Percentiles rank a stretch among this genome's conserved stretches.
Conservation (phyloP, 35 echinoderm and acorn worm genomes). For the Diadema setosum region DNA sequence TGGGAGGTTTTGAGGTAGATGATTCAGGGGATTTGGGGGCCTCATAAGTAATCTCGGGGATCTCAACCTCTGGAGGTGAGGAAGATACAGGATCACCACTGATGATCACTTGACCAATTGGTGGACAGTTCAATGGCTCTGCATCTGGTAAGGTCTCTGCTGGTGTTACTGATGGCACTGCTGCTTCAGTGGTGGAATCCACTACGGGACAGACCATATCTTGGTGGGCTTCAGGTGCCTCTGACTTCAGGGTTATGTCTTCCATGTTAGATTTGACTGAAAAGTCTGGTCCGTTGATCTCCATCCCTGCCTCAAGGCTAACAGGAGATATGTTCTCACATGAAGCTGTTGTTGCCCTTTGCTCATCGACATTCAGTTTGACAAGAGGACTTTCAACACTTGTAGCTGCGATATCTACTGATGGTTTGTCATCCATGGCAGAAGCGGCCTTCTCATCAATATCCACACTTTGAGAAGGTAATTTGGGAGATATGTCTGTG, state of each 20-base stretch:
- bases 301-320: neutral
- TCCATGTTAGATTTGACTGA: too few species aligned
- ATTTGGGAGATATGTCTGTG: too few species aligned
- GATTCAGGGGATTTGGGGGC: neutral
- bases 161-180: neutral
- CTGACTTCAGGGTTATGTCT: too few species aligned
- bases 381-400: too few species aligned
- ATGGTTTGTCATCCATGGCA: too few species aligned
- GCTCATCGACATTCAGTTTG: neutral
- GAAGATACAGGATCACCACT: too few species aligned
- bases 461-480: neutral
- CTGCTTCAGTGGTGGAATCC: neutral
- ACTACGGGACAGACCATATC: neutral
- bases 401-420: too few species aligned
- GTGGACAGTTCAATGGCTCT: neutral
- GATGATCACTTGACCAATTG: neutral
- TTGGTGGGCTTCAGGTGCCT: neutral
- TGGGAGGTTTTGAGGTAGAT: constrained; percentile 10
- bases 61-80: neutral
- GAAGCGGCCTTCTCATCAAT: neutral
- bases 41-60: neutral
- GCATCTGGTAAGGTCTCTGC: neutral
- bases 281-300: neutral
- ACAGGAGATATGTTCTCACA: neutral
- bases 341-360: neutral